Percentiles rank a stretch among this genome's conserved stretches.
These are phyloP conservation scores for Caenorhabditis angaria DNA, from an alignment of 2,888 invertebrate species.

Conservation along the genomic window DNA sequence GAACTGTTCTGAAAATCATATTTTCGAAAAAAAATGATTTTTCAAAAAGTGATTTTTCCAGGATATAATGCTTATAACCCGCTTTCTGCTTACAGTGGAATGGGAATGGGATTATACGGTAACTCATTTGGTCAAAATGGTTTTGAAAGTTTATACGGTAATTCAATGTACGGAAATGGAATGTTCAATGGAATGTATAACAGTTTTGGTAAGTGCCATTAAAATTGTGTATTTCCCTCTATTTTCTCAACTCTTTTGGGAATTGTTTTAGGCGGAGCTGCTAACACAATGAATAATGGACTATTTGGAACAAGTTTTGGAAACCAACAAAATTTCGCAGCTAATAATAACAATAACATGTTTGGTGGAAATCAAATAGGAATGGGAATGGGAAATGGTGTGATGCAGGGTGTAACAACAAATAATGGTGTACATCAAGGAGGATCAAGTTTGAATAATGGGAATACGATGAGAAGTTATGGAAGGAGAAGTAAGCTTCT, in stretches of 20 bases:
- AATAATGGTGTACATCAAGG: not conserved
- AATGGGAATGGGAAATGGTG: not conserved
- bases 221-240: no score
- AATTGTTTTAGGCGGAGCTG: not conserved
- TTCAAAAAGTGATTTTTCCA: constrained; percentile 8
- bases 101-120: constrained; percentile 6
- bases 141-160: constrained; percentile 4
- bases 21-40: not conserved
- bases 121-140: not conserved
- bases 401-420: not conserved
- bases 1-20: not conserved
- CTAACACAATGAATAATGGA: constrained; percentile 4
- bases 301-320: not conserved
- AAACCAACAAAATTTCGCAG: not conserved
- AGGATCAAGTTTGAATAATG: constrained; percentile 23
- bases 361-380: not conserved
- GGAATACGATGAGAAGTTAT: constrained; percentile 35
- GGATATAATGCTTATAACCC: constrained; percentile 7
- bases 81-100: not conserved
- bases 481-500: constrained; percentile 31
- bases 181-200: not conserved
- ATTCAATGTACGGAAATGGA: not conserved
- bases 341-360: not conserved
- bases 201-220: not conserved
- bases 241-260: not conserved